Evolutionary conservation across 2,888 invertebrate genomes (phyloP).

Genomic region (Platycheirus albimanus): DNA sequence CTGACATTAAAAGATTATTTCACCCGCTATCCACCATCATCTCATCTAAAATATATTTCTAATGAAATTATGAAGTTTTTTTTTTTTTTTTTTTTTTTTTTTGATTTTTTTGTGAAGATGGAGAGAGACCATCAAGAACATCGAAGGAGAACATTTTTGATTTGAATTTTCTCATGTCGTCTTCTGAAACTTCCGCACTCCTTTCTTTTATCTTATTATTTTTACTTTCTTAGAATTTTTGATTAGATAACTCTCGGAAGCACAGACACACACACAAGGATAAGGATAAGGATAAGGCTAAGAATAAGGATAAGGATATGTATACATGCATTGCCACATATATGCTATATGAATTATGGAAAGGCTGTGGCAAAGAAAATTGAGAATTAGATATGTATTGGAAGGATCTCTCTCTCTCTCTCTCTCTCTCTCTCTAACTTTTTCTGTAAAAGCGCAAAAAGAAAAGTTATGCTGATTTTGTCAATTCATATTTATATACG

Average conservation of each 20-base stretch:
- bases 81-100: neutral
- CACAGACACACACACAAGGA: slow-evolving; percentile 1
- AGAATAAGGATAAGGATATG: no score
- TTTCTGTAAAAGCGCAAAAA: no score
- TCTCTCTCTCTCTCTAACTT: no score
- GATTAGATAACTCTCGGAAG: slow-evolving; percentile 45
- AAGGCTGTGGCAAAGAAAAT: slow-evolving; percentile 32
- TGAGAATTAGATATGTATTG: slow-evolving; percentile 33
- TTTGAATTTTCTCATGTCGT: slow-evolving; percentile 32
- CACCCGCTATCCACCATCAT: slow-evolving; percentile 32
- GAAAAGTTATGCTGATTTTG: slow-evolving; percentile 29
- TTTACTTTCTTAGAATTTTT: slow-evolving; percentile 45
- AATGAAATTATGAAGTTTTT: slow-evolving; percentile 33
- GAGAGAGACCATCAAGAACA: neutral
- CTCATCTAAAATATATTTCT: slow-evolving; percentile 30
- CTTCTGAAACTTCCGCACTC: neutral
- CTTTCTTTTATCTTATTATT: slow-evolving; percentile 29
- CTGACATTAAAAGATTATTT: slow-evolving; percentile 66
- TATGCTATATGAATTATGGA: slow-evolving; percentile 49
- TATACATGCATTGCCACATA: no score
- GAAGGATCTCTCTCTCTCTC: neutral
- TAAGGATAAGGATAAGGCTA: no score
- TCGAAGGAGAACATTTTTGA: slow-evolving; percentile 5
- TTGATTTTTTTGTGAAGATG: neutral
- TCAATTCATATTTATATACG: slow-evolving; percentile 19